phyloP scores from a whole-genome alignment of 2,888 invertebrate genomes.

The Hirtodrosophila duncani region DNA sequence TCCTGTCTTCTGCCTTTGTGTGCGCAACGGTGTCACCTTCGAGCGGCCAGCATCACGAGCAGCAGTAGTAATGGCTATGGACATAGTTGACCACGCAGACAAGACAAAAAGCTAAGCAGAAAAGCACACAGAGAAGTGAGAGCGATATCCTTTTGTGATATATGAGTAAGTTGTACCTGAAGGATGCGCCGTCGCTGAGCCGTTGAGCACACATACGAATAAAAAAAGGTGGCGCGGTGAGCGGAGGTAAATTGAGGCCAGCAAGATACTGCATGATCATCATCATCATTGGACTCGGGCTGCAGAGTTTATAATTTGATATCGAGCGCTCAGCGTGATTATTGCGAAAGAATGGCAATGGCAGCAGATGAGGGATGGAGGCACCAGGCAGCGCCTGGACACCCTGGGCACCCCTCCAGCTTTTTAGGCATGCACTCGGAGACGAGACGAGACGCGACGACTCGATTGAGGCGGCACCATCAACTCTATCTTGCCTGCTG shows the following conservation, averaged over 20 bases:
- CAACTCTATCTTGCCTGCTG: constrained; percentile 22
- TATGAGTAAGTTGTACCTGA: constrained; percentile 76
- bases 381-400: constrained; percentile 41
- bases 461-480: constrained; percentile 7
- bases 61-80: constrained; percentile 28
- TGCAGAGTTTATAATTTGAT: constrained; percentile 69
- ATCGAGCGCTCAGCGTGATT: constrained; percentile 59
- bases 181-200: constrained; percentile 71
- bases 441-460: no score
- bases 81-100: constrained; percentile 42
- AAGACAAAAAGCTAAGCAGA: constrained; percentile 65
- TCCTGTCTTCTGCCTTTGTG: constrained; percentile 43
- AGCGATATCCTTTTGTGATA: constrained; percentile 73
- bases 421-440: no score
- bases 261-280: constrained; percentile 12
- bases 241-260: constrained; percentile 38
- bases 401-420: constrained; percentile 22
- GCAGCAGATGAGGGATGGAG: constrained; percentile 23
- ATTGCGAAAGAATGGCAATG: constrained; percentile 43
- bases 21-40: constrained; percentile 73
- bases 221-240: constrained; percentile 6
- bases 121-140: constrained; percentile 61
- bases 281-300: constrained; percentile 29
- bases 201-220: constrained; percentile 71
- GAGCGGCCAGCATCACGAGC: constrained; percentile 33